These are phyloP conservation scores for Hippocampus zosterae DNA, from an alignment of 2,113 vertebrate species.

Conservation along the genomic window DNA sequence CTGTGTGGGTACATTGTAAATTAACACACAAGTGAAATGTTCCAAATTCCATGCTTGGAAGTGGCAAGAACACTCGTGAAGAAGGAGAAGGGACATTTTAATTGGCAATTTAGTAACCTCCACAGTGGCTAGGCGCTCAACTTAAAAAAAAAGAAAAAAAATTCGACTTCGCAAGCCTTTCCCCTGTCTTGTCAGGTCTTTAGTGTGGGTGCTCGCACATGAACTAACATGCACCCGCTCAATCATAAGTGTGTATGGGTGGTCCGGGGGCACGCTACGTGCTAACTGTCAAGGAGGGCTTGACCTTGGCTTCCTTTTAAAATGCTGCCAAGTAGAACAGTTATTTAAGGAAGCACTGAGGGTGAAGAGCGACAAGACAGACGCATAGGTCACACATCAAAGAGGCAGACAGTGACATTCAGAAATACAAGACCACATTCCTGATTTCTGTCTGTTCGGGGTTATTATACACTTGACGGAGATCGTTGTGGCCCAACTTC, in stretches of 20 bases:
- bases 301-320: slow-evolving; percentile 63
- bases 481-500: slow-evolving; percentile 4
- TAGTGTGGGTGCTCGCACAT: slow-evolving; percentile 16
- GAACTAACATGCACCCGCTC: slow-evolving; percentile 15
- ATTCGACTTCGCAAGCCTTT: slow-evolving; percentile 28
- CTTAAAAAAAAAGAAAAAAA: slow-evolving; percentile 6
- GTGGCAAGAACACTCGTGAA: not conserved
- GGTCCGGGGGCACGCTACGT: slow-evolving; percentile 43
- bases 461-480: slow-evolving; percentile 15
- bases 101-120: slow-evolving; percentile 65
- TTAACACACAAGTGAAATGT: slow-evolving; percentile 39
- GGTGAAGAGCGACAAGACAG: slow-evolving; percentile 21
- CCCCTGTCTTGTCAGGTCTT: slow-evolving; percentile 44
- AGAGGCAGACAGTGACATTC: slow-evolving; percentile 22
- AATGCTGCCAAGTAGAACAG: slow-evolving; percentile 60
- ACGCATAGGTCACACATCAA: slow-evolving; percentile 45
- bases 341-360: slow-evolving; percentile 61
- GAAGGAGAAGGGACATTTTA: slow-evolving; percentile 45
- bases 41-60: slow-evolving; percentile 33
- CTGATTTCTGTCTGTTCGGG: slow-evolving; percentile 22
- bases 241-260: slow-evolving; percentile 47
- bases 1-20: slow-evolving; percentile 35
- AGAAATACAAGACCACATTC: slow-evolving; percentile 30
- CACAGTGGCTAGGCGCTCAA: slow-evolving; percentile 41
- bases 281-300: slow-evolving; percentile 55